These are phyloP conservation scores for Agonopterix arenella DNA, from an alignment of 2,888 invertebrate genomes.

Conservation along the genomic window DNA sequence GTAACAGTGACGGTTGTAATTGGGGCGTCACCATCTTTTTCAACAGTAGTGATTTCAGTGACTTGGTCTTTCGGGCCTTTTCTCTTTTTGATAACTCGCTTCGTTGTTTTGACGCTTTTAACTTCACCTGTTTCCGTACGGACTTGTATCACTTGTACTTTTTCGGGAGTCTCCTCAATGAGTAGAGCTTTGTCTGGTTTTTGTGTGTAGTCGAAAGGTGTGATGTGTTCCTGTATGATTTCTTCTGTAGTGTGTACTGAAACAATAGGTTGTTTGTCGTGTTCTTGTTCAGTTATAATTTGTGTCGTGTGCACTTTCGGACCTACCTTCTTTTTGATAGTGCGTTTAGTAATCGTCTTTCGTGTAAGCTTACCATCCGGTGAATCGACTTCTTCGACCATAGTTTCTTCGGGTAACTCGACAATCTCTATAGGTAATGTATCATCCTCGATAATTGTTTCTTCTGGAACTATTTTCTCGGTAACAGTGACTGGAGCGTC, in stretches of 20 bases:
- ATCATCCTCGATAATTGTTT: conserved; percentile 22
- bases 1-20: conserved; percentile 13
- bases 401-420: conserved; percentile 27
- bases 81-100: conserved; percentile 22
- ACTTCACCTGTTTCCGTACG: conserved; percentile 12
- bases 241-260: conserved; percentile 22
- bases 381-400: conserved; percentile 38
- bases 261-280: conserved; percentile 23
- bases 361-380: conserved; percentile 23
- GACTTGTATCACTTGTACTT: conserved; percentile 20
- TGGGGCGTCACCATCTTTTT: conserved; percentile 18
- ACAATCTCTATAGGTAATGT: conserved; percentile 16
- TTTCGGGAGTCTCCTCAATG: conserved; percentile 28
- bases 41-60: conserved; percentile 18
- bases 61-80: conserved; percentile 11
- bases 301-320: conserved; percentile 25
- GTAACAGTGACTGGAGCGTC: conserved; percentile 29
- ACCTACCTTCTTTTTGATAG: conserved; percentile 31
- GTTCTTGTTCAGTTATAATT: conserved; percentile 18
- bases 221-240: conserved; percentile 22
- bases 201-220: conserved; percentile 20
- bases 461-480: neutral
- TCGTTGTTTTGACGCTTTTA: conserved; percentile 14
- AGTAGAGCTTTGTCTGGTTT: conserved; percentile 22
- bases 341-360: conserved; percentile 27